Evolutionary conservation across 2,888 invertebrate genomes (phyloP).

Genomic region (Trypoxylon attenuatum): DNA sequence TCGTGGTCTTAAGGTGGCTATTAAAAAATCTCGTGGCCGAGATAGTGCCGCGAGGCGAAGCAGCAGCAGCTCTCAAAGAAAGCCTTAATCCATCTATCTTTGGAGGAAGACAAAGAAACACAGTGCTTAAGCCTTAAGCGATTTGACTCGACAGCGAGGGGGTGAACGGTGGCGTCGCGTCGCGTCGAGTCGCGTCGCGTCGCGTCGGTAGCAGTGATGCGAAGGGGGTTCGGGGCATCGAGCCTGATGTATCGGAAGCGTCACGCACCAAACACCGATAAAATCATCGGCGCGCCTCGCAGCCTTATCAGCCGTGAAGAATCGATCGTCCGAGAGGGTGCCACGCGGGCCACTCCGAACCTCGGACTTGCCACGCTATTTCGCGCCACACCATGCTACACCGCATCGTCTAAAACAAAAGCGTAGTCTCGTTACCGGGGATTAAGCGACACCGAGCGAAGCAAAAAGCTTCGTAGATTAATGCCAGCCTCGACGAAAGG

Average conservation of each 20-base stretch:
- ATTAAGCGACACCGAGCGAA: slow-evolving; percentile 35
- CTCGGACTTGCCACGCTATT: too few species aligned
- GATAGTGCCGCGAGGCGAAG: too few species aligned
- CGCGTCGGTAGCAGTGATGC: too few species aligned
- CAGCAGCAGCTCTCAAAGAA: too few species aligned
- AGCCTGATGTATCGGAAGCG: slow-evolving; percentile 37
- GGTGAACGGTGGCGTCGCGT: too few species aligned
- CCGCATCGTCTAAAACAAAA: slow-evolving; percentile 53
- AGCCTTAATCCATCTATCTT: too few species aligned
- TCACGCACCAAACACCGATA: slow-evolving; percentile 44
- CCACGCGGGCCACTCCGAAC: slow-evolving; percentile 19
- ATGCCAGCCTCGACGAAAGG: slow-evolving; percentile 11
- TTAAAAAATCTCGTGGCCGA: too few species aligned
- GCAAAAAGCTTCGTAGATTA: slow-evolving; percentile 41
- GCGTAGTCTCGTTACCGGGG: slow-evolving; percentile 51
- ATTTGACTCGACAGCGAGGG: too few species aligned
- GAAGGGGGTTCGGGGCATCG: slow-evolving; percentile 31
- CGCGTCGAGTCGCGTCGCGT: too few species aligned
- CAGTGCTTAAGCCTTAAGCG: slow-evolving; percentile 38
- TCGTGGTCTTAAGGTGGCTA: too few species aligned
- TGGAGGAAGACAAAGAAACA: slow-evolving; percentile 24
- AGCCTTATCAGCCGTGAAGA: slow-evolving; percentile 38
- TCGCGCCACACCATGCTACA: too few species aligned
- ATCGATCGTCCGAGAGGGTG: slow-evolving; percentile 44
- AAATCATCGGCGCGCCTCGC: slow-evolving; percentile 41